Conservation (phyloP, 1,140 invertebrate genomes). For the Philotrypesis tridentata region DNA sequence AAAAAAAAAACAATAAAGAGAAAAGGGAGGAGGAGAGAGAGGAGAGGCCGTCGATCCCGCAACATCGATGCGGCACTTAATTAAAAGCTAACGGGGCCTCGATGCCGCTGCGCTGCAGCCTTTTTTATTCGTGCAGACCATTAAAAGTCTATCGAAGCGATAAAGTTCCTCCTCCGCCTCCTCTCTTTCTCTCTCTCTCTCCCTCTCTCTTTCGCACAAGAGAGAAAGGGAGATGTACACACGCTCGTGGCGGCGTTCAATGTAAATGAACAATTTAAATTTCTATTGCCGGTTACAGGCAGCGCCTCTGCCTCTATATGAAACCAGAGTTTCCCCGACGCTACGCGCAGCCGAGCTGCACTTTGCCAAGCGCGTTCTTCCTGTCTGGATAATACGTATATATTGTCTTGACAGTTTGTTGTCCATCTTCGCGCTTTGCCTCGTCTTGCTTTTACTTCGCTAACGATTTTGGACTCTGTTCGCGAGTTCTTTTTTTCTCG, state of each 20-base stretch:
- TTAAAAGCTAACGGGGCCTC: not conserved
- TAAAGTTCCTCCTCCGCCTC: not conserved
- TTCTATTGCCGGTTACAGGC: not conserved
- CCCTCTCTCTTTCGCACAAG: no score
- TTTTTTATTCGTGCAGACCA: not conserved
- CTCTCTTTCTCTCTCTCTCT: no score
- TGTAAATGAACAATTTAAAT: slow-evolving; percentile 31
- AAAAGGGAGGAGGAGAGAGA: not conserved
- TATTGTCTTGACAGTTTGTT: no score
- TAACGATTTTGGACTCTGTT: no score
- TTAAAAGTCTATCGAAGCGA: slow-evolving; percentile 28
- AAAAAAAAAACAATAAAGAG: not conserved
- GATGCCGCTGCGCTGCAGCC: not conserved
- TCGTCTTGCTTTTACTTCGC: not conserved
- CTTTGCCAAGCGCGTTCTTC: not conserved
- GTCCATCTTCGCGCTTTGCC: not conserved
- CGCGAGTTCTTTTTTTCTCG: no score
- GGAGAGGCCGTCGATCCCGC: not conserved
- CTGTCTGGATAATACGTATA: no score
- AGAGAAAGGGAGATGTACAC: not conserved
- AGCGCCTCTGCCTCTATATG: no score
- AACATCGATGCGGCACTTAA: not conserved
- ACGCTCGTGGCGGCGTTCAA: not conserved
- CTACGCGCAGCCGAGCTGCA: not conserved
- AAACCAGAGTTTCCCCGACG: no score